Percentiles rank a stretch among this genome's conserved stretches.
phyloP scores from a whole-genome alignment of 1,140 invertebrate species.

The Pseudomyrmex cubaensis region DNA sequence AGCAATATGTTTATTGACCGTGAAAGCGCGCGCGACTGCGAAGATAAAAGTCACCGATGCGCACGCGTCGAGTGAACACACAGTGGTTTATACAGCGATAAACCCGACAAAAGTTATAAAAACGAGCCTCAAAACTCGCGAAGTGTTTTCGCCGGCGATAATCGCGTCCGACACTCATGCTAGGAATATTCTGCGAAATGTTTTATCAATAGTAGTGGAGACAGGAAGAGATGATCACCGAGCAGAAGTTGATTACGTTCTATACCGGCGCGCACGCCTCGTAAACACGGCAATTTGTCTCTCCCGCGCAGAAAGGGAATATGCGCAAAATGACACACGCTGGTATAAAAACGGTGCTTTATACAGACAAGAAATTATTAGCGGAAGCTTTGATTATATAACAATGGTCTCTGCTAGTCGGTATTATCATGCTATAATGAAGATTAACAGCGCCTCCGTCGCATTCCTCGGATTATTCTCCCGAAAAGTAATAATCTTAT shows the following conservation, averaged over 20 bases:
- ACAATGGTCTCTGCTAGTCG: too few species aligned
- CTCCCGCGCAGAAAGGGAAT: background rate
- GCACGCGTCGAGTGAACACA: background rate
- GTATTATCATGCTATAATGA: too few species aligned
- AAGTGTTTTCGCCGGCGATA: conserved; percentile 7
- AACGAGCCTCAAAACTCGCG: conserved; percentile 35
- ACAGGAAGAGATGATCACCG: conserved; percentile 12
- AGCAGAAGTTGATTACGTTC: conserved; percentile 33
- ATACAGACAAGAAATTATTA: background rate
- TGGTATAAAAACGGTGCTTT: conserved; percentile 1
- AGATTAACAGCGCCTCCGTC: too few species aligned
- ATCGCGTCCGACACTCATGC: conserved; percentile 20
- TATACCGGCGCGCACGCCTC: background rate
- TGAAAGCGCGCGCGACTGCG: conserved; percentile 43
- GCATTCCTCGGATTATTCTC: too few species aligned
- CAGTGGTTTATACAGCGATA: conserved; percentile 54
- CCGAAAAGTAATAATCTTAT: too few species aligned
- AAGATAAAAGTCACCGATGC: conserved; percentile 50
- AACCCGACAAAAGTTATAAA: conserved; percentile 27
- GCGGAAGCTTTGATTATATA: background rate
- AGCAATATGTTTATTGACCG: conserved; percentile 56
- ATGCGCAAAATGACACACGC: conserved; percentile 22
- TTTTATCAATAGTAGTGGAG: conserved; percentile 32
- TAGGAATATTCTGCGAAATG: conserved; percentile 34
- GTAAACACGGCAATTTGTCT: conserved; percentile 48